Evolutionary conservation across 2,888 invertebrate genomes (phyloP).

Genomic region (Drosophila melanosoma): DNA sequence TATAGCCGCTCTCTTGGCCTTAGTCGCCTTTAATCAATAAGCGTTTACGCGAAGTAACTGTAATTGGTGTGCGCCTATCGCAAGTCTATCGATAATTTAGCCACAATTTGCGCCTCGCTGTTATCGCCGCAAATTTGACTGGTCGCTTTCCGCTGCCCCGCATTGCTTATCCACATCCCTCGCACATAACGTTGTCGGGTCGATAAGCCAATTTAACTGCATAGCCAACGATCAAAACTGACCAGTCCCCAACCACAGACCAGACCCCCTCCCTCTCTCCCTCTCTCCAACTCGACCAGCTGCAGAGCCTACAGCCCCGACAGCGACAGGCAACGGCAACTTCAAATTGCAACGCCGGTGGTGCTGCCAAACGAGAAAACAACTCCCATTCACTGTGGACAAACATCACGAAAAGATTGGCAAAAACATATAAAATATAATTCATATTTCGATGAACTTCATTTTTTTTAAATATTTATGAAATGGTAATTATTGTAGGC

Average conservation of each 20-base stretch:
- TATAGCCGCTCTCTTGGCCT: constrained; percentile 1
- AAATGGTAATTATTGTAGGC: too few species aligned
- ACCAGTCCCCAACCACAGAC: constrained; percentile 24
- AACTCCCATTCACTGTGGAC: constrained; percentile 36
- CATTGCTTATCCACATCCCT: neutral
- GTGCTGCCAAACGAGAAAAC: constrained; percentile 65
- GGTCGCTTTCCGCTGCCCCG: constrained; percentile 1
- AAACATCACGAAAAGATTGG: neutral
- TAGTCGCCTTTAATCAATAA: constrained; percentile 51
- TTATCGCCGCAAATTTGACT: constrained; percentile 46
- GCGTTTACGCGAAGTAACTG: constrained; percentile 53
- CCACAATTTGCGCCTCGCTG: constrained; percentile 67
- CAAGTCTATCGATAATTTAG: constrained; percentile 73
- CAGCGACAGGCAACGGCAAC: constrained; percentile 54
- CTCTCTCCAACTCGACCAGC: constrained; percentile 8
- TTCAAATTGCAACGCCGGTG: constrained; percentile 64
- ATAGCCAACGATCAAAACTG: constrained; percentile 50
- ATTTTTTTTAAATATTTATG: neutral
- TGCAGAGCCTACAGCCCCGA: constrained; percentile 17
- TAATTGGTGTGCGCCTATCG: constrained; percentile 60
- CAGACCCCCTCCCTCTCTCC: neutral
- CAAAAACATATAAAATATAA: neutral
- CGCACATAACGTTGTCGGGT: constrained; percentile 39
- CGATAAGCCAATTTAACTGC: constrained; percentile 69
- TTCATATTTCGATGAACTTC: neutral